Conservation (phyloP, 2,888 invertebrate genomes). For the Lasioglossum malachurum region DNA sequence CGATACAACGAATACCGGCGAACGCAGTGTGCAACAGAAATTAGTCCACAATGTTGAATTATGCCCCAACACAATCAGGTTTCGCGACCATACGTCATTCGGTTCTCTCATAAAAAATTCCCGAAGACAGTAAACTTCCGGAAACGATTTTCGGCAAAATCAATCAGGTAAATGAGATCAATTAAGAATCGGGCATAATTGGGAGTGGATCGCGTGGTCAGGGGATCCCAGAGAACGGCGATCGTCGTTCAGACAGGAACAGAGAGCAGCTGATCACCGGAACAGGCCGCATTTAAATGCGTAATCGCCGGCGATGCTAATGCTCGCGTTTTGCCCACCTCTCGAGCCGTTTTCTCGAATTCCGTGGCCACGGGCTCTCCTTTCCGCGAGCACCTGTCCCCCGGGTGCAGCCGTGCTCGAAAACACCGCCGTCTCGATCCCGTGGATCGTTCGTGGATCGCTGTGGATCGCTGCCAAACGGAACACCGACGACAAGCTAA, state of each 20-base stretch:
- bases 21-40: background rate
- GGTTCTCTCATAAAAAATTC: background rate
- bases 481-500: background rate
- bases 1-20: background rate
- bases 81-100: background rate
- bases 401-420: conserved; percentile 24
- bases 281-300: conserved; percentile 78
- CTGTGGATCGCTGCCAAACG: background rate
- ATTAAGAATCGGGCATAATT: background rate
- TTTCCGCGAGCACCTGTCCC: conserved; percentile 3
- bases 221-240: background rate
- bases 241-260: conserved; percentile 55
- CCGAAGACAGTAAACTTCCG: background rate
- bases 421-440: background rate
- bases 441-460: background rate
- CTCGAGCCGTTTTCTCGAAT: conserved; percentile 32
- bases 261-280: conserved; percentile 82
- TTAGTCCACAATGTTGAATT: background rate
- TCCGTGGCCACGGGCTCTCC: conserved; percentile 13
- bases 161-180: background rate
- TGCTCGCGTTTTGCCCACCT: conserved; percentile 74
- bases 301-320: conserved; percentile 75
- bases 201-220: background rate
- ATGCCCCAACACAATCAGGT: background rate
- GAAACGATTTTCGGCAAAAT: background rate